phyloP scores from a whole-genome alignment of 2,888 invertebrate genomes.

The Acronicta leporina region DNA sequence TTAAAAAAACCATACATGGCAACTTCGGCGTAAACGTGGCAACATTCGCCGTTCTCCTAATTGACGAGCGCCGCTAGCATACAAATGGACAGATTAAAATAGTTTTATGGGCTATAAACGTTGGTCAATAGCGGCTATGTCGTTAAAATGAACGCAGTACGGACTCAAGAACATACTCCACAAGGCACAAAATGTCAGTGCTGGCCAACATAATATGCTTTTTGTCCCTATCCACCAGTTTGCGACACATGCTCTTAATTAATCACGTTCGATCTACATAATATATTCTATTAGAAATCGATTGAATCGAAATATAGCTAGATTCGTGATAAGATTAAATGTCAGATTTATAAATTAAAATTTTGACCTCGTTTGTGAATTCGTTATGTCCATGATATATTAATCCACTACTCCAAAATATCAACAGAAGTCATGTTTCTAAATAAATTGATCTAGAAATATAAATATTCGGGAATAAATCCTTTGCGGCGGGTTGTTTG shows the following conservation, averaged over 20 bases:
- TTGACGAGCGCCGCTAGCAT: slow-evolving; percentile 80
- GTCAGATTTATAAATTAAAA: slow-evolving; percentile 41
- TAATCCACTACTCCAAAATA: too few species aligned
- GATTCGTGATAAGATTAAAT: slow-evolving; percentile 35
- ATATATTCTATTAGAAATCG: slow-evolving; percentile 42
- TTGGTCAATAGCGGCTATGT: slow-evolving; percentile 61
- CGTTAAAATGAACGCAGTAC: slow-evolving; percentile 28
- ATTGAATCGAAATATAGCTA: slow-evolving; percentile 32
- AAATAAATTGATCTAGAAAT: too few species aligned
- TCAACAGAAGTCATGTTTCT: too few species aligned
- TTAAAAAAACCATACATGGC: slow-evolving; percentile 57
- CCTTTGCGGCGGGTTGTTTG: too few species aligned
- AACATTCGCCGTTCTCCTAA: slow-evolving; percentile 72
- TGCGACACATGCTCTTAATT: slow-evolving; percentile 24
- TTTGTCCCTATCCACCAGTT: slow-evolving; percentile 39
- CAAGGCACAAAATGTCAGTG: slow-evolving; percentile 44
- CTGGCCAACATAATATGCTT: slow-evolving; percentile 35
- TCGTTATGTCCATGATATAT: not conserved
- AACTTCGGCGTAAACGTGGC: slow-evolving; percentile 58
- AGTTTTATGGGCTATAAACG: slow-evolving; percentile 81
- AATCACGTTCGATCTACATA: slow-evolving; percentile 27
- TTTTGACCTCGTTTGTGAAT: slow-evolving; percentile 22
- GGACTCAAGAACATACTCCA: slow-evolving; percentile 35
- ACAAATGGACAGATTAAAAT: slow-evolving; percentile 84
- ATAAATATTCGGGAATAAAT: too few species aligned